Evolutionary conservation across 2,113 vertebrate species (phyloP).

Genomic region (Trematocara nigrifrons): DNA sequence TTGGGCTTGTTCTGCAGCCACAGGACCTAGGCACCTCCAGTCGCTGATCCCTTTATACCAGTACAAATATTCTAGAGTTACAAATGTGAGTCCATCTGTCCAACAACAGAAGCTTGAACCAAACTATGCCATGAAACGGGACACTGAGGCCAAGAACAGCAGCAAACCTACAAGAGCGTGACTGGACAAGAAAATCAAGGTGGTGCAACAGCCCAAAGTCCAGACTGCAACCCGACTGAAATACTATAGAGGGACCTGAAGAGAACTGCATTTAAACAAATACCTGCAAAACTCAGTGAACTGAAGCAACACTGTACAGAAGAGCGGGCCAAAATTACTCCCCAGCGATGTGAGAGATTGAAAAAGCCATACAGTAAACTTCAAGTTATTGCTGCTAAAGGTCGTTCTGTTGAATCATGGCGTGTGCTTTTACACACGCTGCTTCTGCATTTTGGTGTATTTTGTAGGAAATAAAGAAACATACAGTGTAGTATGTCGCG

Average conservation of each 20-base stretch:
- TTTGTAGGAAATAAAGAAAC: not conserved
- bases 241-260: not conserved
- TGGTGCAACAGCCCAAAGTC: not conserved
- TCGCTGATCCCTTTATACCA: not conserved
- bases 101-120: not conserved
- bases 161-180: not conserved
- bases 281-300: not conserved
- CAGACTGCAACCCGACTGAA: not conserved
- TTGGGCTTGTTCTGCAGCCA: not conserved
- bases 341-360: not conserved
- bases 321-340: not conserved
- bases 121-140: rapidly evolving
- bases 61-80: not conserved
- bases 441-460: not conserved
- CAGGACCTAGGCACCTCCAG: not conserved
- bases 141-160: not conserved
- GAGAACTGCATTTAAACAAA: not conserved
- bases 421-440: not conserved
- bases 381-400: not conserved
- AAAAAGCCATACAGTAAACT: not conserved
- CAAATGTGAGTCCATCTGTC: not conserved
- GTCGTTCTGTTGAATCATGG: not conserved
- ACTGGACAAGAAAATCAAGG: not conserved
- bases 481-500: not conserved
- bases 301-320: not conserved